Percentiles rank a stretch among this genome's conserved stretches.
Conservation (phyloP, 2,113 vertebrate genomes). For the Nannospalax galili region DNA sequence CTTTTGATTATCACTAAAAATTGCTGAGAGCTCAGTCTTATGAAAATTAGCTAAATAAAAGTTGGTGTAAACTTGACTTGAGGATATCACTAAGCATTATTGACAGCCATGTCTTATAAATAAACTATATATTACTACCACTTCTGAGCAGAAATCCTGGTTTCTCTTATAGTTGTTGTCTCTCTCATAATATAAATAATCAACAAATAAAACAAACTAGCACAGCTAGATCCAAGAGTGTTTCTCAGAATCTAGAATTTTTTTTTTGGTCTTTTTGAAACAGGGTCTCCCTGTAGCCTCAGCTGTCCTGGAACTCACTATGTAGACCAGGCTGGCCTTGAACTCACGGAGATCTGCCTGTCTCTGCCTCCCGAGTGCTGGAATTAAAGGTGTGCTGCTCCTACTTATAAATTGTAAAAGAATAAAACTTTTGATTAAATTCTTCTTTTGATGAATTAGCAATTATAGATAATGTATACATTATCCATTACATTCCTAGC, state of each 20-base stretch:
- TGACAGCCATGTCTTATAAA: not conserved
- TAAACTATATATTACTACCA: constrained; percentile 1
- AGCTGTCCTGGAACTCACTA: too few relatives aligned
- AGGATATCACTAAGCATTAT: constrained; percentile 15
- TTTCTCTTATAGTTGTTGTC: not conserved
- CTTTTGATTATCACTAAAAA: constrained; percentile 52
- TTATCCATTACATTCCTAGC: not conserved
- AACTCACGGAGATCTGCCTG: too few relatives aligned
- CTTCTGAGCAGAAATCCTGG: constrained; percentile 11
- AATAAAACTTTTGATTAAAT: not conserved
- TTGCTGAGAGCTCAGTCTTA: not conserved
- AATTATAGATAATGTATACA: not conserved
- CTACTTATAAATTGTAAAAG: too few relatives aligned
- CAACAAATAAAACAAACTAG: not conserved
- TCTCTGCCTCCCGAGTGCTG: too few relatives aligned
- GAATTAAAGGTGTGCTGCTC: too few relatives aligned
- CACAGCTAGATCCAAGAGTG: not conserved
- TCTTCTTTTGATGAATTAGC: not conserved
- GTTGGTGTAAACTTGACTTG: not conserved
- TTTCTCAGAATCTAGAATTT: not conserved
- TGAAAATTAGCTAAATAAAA: not conserved
- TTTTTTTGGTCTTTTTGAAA: too few relatives aligned
- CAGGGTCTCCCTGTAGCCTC: too few relatives aligned
- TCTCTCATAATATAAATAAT: constrained; percentile 17
- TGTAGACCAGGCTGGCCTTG: too few relatives aligned